Conservation (phyloP, 2,113 vertebrate species). For the Nicator chloris region DNA sequence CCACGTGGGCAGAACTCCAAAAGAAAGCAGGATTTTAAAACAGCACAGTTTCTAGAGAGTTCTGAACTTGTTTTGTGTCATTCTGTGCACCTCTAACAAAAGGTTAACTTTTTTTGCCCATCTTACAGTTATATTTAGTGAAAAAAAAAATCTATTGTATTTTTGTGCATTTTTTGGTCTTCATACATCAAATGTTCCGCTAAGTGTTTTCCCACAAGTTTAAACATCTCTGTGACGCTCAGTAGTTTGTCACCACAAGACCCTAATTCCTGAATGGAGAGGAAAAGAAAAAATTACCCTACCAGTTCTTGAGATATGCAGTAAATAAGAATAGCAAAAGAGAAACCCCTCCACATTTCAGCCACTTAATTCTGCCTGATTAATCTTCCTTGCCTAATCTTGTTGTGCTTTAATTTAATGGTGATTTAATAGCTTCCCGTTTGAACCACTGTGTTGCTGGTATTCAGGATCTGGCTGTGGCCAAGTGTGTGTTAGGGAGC, state of each 20-base stretch:
- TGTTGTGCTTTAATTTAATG: neutral
- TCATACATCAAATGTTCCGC: neutral
- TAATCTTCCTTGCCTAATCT: neutral
- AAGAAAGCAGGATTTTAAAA: neutral
- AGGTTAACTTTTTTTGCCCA: accelerated
- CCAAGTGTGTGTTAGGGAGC: neutral
- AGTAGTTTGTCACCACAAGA: neutral
- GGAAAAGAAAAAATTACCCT: neutral
- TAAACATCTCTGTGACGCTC: neutral
- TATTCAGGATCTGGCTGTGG: neutral
- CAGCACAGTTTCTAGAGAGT: neutral
- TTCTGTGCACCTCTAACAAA: neutral
- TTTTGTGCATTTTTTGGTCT: neutral
- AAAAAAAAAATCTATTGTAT: neutral
- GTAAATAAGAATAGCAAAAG: neutral
- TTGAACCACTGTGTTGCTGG: neutral
- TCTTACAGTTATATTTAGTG: neutral
- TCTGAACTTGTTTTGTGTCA: neutral
- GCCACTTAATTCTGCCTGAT: slow-evolving; percentile 1
- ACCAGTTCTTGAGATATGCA: neutral
- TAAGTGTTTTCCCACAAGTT: neutral
- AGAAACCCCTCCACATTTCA: neutral
- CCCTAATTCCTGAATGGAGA: neutral
- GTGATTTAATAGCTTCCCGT: neutral
- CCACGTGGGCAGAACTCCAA: accelerated